Conservation (phyloP, 2,113 vertebrate genomes). For the Eulacestoma nigropectus region DNA sequence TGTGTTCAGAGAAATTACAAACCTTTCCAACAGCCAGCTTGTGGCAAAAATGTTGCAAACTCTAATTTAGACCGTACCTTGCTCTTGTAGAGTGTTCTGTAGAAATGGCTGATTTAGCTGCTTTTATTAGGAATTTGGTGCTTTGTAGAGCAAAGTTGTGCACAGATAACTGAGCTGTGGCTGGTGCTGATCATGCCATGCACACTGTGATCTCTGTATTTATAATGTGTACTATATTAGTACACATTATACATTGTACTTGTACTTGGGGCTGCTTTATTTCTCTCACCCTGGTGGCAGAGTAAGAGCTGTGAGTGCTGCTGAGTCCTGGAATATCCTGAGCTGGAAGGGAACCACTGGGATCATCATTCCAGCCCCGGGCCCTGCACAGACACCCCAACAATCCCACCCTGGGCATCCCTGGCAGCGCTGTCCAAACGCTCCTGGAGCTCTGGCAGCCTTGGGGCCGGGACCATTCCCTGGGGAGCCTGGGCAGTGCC, state of each 20-base stretch:
- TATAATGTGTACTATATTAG: rapidly evolving
- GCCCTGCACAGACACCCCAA: not conserved
- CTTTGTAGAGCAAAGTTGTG: not conserved
- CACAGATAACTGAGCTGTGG: not conserved
- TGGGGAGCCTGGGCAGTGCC: not conserved
- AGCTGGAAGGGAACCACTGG: rapidly evolving
- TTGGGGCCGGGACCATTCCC: not conserved
- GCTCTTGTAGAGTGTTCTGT: not conserved
- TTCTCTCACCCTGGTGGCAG: not conserved
- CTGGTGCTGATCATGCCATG: not conserved
- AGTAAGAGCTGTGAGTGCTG: not conserved
- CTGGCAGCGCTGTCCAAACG: not conserved
- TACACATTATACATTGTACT: no score
- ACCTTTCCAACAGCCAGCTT: not conserved
- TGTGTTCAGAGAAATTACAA: not conserved
- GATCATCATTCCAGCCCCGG: rapidly evolving
- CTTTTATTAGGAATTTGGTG: not conserved
- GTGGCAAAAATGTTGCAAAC: not conserved
- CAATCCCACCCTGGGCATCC: not conserved
- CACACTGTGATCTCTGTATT: not conserved
- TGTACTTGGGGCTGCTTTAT: no score
- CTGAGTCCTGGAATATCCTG: not conserved
- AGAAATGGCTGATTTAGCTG: not conserved
- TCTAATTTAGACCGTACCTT: not conserved
- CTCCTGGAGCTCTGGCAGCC: not conserved